phyloP scores from a whole-genome alignment of 2,113 vertebrate genomes.

The Craseonycteris thonglongyai region DNA sequence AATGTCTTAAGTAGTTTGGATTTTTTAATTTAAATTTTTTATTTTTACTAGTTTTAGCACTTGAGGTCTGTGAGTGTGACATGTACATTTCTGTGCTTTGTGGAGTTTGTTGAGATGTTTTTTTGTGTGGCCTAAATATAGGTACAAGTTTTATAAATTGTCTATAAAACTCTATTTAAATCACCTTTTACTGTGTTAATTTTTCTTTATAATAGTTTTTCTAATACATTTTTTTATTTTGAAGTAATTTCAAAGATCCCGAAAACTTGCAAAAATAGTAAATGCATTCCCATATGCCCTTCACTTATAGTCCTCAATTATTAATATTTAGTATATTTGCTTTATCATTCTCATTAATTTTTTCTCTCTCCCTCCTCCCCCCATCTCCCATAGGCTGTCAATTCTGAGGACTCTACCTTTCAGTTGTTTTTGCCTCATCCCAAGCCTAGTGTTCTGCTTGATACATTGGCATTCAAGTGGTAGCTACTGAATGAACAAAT shows the following conservation, averaged over 20 bases:
- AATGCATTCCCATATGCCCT: not conserved
- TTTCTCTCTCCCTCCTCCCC: not conserved
- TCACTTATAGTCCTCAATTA: no score
- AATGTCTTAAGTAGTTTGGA: not conserved
- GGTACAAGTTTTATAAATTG: not conserved
- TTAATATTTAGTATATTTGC: not conserved
- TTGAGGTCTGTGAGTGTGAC: not conserved
- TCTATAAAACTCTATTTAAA: not conserved
- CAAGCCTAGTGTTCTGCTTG: not conserved
- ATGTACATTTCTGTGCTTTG: not conserved
- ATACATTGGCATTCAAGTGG: not conserved
- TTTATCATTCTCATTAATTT: not conserved
- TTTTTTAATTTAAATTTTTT: slow-evolving; percentile 6
- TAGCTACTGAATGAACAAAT: not conserved
- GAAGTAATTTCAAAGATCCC: not conserved
- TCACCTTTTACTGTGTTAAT: not conserved
- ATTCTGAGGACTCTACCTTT: not conserved
- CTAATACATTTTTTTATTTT: no score
- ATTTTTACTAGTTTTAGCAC: not conserved
- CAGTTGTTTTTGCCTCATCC: not conserved
- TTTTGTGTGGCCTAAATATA: not conserved
- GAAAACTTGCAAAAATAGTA: not conserved
- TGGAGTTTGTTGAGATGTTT: not conserved
- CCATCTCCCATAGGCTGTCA: not conserved
- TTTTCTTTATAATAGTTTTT: no score